Evolutionary conservation across 2,888 invertebrate genomes (phyloP), one percentile per base, ranked within the genome.

Genomic region (Hymenopus coronatus): DNA sequence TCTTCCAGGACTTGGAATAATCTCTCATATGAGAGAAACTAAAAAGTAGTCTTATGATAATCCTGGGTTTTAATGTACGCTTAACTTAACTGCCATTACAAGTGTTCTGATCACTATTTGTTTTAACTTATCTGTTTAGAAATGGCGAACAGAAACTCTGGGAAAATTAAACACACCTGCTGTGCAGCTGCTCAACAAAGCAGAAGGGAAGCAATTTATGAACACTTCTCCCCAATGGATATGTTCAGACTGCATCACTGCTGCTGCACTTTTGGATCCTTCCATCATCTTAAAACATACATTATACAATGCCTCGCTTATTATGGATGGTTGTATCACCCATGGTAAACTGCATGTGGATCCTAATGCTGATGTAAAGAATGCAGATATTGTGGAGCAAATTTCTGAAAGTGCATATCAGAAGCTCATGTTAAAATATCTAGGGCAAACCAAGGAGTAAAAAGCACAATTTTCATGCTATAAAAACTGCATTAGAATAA

Each of bases 131-230:
- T 15, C 54, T 54, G 15, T 15, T 54, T 54, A 95, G 95, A 92
- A 94, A 28, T 96, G 95, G 95, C 93, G 95, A 6, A 91, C 92
- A 1, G 91, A 94, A 25, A 92, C 92, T 0, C 92, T 95, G 12
- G 95, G 94, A 0, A 91, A 91, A 0, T 91, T 93, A 15, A 90
- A 92, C 7, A 93, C 93, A 4, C 92, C 93, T 33, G 92, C 92
- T 12, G 92, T 95, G 2, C 91, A 93, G 20, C 93, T 96, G 83
- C 91, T 96, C 83, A 95, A 95, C 91, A 92, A 93, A 90, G 94
- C 94, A 0, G 95, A 96, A 90, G 25, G 28, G 9, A 8, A 54
- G 0, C 28, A 88, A 20, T 27, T 86, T 28, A 25, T 15, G 7
- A 70, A 28, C 3, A 28, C 28, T 7, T 25, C 28, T 27, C 70